Evolutionary conservation across 2,113 vertebrate genomes (phyloP), one percentile per base, ranked within the genome.

Genomic region (Galbula dea): DNA sequence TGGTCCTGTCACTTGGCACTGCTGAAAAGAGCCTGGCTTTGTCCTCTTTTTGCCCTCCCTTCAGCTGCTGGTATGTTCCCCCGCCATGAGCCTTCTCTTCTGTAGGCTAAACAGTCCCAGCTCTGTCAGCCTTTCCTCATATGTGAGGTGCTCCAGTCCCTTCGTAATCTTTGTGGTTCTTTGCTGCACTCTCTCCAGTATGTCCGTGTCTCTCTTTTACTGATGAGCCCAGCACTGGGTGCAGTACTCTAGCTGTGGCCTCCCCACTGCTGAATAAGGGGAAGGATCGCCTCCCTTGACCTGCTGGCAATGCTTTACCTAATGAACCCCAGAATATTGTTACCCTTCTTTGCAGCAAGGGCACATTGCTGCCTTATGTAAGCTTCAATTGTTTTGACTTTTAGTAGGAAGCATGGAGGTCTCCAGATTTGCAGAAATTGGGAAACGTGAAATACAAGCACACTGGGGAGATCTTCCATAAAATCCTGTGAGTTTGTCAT

Each of bases 351-450:
- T 43, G 68, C 7, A 12, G 17, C 36, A 39, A 24, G 45, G 61
- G 4, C 45, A 8, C 0, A 0, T 15, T 58, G 48, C 68, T 88
- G 46, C 32, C 21, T 36, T 7, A 5, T 0, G 9, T 21, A 37
- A 45, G n/a, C 22, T 57, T 59, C 34, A 37, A 41, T 26, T 71
- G 36, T 39, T 85, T 52, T 67, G 58, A 9, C 23, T 41, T 58
- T 32, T 54, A 11, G 57, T 68, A 32, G 19, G 34, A 77, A 68
- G 11, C 37, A 8, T 68, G 34, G 32, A 78, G 15, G 22, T 58
- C 45, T 36, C 24, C 29, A 69, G 34, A 30, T 55, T 13, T 68
- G 54, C 29, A 82, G 61, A 85, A 90, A 49, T 12, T 43, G 2
- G n/a, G 32, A 24, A 82, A 55, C 24, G 12, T 69, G 24, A 34